Conservation (phyloP, 2,797 vertebrate species). For the Gymnopithys bicolor region DNA sequence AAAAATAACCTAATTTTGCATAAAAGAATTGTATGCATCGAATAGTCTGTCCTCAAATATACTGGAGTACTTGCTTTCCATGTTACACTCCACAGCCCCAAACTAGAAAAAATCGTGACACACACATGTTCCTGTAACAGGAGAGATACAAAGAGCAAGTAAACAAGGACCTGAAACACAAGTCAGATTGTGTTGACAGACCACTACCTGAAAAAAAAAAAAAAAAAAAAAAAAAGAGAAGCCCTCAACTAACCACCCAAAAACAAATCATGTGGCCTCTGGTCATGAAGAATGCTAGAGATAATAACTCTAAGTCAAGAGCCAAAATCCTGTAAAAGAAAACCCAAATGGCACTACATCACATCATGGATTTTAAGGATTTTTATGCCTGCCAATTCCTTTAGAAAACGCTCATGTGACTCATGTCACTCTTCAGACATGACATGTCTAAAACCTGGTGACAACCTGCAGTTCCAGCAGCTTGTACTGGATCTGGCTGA, state of each 20-base stretch:
- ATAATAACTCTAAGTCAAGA: not conserved
- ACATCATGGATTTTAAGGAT: not conserved
- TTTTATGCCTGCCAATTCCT: not conserved
- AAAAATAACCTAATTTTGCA: not conserved
- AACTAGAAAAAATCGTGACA: not conserved
- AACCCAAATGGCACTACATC: not conserved
- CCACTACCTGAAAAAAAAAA: no score
- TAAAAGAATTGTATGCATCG: not conserved
- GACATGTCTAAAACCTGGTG: not conserved
- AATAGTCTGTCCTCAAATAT: not conserved
- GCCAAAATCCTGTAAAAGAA: not conserved
- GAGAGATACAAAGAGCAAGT: not conserved
- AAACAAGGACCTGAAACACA: not conserved
- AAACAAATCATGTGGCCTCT: not conserved
- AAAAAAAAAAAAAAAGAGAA: not conserved
- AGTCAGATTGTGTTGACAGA: not conserved
- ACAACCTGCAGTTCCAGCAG: not conserved
- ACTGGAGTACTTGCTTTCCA: not conserved
- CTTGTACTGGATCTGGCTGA: not conserved
- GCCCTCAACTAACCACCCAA: accelerated
- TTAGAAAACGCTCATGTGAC: not conserved
- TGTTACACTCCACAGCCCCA: not conserved
- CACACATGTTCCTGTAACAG: accelerated
- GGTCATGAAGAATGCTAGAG: not conserved
- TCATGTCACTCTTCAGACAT: not conserved